Base-by-base conservation (phyloP, 1,140 invertebrate species). In the Oreohelix idahoensis region DNA sequence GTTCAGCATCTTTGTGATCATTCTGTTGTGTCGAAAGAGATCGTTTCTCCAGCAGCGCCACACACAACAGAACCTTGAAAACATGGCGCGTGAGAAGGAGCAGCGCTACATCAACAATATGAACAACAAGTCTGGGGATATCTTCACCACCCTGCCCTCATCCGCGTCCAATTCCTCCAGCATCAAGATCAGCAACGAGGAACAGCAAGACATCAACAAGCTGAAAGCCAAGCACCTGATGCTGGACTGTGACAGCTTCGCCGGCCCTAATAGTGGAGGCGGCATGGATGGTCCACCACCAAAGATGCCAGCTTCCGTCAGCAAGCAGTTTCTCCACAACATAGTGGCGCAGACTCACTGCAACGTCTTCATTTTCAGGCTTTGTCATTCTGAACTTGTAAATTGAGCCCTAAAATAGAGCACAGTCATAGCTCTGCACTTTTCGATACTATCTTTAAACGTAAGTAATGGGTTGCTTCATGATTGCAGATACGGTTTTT, bases 61-160 rank as follows among this genome's bases (percentile, higher is more conserved):
- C 73, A 80, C 76, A 53, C 81, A 85, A 58, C 49, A 80, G 29
- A 78, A 78, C 39, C 69, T 81, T 26, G 85, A 87, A 69, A 86
- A 87, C 74, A 87, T 87, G 79, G 84, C 87, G n/a, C 87, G 86
- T 74, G 90, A 91, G 86, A 86, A 82, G 10, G 84, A 88, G 79
- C 88, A 90, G 83, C 88, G 90, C 83, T 81, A 87, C 76, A 86
- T 87, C 76, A 91, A 90, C 84, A 90, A 87, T 80, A 89, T 90
- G 73, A 91, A 91, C 84, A 91, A 90, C 84, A 82, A 53, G 53
- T 82, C 58, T 26, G 84, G 85, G 0, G 73, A 70, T 58, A 87
- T 87, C 49, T 87, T 87, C 84, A 87, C 84, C 75, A 87, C 86
- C 26, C 82, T 83, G 35, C 82, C 84, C 39, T 77, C 76, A 75